Conservation (phyloP, 2,113 vertebrate genomes). For the Balaeniceps rex region DNA sequence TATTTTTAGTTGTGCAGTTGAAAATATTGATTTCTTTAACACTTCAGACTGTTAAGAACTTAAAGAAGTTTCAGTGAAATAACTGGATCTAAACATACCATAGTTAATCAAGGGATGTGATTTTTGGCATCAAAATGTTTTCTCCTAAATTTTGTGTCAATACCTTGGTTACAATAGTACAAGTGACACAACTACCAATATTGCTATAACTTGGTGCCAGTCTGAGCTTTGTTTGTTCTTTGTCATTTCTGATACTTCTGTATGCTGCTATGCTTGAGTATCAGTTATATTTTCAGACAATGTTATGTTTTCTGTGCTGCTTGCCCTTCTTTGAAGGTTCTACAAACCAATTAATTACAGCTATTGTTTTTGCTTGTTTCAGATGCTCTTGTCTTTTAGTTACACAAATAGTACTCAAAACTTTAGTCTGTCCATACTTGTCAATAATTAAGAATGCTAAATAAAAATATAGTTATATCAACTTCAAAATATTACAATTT, state of each 20-base stretch:
- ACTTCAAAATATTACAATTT: not conserved
- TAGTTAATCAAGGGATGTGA: not conserved
- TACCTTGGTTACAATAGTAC: constrained; percentile 42
- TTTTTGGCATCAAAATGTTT: not conserved
- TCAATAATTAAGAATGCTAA: constrained; percentile 14
- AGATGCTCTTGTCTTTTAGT: constrained; percentile 60
- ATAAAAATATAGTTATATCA: not conserved
- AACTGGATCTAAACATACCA: not conserved
- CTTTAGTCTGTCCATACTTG: constrained; percentile 37
- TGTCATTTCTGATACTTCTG: constrained; percentile 44
- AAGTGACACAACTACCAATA: constrained; percentile 2
- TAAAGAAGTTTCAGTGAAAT: not conserved
- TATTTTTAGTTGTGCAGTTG: not conserved
- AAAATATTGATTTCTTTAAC: constrained; percentile 24
- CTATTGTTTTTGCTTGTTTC: constrained; percentile 52
- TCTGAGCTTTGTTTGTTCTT: constrained; percentile 18
- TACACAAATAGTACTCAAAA: constrained; percentile 20
- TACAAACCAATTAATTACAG: constrained; percentile 23
- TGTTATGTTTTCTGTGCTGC: constrained; percentile 62
- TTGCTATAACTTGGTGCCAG: constrained; percentile 2
- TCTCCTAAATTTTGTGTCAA: not conserved
- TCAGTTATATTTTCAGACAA: constrained; percentile 42
- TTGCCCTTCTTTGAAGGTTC: constrained; percentile 51
- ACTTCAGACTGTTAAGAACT: constrained; percentile 13
- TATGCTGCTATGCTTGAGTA: constrained; percentile 39